Evolutionary conservation across 2,113 vertebrate species (phyloP), one percentile per base, ranked within the genome.

Genomic region (Benitochromis conjunctus): DNA sequence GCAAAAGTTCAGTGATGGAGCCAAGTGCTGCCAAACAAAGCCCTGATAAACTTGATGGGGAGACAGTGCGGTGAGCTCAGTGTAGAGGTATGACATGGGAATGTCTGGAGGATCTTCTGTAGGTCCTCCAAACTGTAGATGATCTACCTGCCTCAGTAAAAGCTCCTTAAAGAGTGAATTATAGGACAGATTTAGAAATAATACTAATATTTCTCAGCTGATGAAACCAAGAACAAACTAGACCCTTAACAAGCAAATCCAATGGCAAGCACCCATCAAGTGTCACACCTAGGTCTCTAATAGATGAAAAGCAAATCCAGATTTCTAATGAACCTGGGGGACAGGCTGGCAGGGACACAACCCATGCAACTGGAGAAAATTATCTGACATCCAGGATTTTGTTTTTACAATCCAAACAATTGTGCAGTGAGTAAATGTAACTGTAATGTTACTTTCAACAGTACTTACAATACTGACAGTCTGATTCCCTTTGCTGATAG

Each of bases 401-500:
- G 1, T 13, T n/a, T 13, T 38, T 21, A 64, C 60, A 38, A 38
- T 38, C 11, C 34, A 38, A 64, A 64, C 19, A 64, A 64, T 38
- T 38, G 34, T 38, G 19, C 60, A 38, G 60, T 64, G 19, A 64
- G 11, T 48, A 36, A 71, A 26, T 26, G 19, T 26, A 71, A 46
- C 41, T 21, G 41, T 19, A 34, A 26, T 51, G 41, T 51, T 74
- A 97, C 98, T 96, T 96, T 99, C 98, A 93, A 98, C 96, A 86
- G 48, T 66, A 97, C 98, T 96, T 96, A 99, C 98, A 93, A 98
- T 97, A 88, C 85, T 96, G 84, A 97, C 93, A 64, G 97, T 96
- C 93, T 97, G 96, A 89, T 88, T 98, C 89, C 97, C 97, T 91
- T 96, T 97, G 94, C 94, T 97, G 83, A 99, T 96, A 9, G 93